Evolutionary conservation across 2,113 vertebrate species (phyloP).

Genomic region (Sylvia atricapilla): DNA sequence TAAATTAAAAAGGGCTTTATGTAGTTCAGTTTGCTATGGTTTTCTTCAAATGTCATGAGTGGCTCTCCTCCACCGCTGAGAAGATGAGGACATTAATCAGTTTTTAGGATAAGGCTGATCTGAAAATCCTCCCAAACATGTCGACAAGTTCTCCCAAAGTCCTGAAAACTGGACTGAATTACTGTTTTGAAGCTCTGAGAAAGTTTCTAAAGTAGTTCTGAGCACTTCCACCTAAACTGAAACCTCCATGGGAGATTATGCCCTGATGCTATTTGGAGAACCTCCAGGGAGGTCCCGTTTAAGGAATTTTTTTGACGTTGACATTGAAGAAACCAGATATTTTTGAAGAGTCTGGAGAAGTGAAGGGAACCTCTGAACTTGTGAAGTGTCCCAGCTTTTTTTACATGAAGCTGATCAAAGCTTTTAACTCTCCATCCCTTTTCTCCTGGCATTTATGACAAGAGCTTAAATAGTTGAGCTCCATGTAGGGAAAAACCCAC

Average conservation of each 20-base stretch:
- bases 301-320: background rate
- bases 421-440: background rate
- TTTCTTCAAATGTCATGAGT: background rate
- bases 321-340: background rate
- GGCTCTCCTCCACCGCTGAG: background rate
- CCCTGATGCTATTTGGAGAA: background rate
- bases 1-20: background rate
- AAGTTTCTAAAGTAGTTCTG: slow-evolving; percentile 9
- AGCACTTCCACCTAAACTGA: background rate
- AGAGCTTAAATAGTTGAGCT: slow-evolving; percentile 42
- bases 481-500: background rate
- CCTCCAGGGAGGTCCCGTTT: background rate
- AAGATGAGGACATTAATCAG: background rate
- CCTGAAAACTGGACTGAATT: background rate
- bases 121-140: background rate
- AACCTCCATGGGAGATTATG: background rate
- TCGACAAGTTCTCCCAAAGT: background rate
- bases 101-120: background rate
- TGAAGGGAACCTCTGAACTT: slow-evolving; percentile 24
- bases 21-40: background rate
- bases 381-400: background rate
- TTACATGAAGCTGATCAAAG: slow-evolving; percentile 34
- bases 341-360: background rate
- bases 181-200: background rate
- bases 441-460: slow-evolving; percentile 19